phyloP scores from a whole-genome alignment of 1,140 invertebrate species.

The Argopecten irradians region DNA sequence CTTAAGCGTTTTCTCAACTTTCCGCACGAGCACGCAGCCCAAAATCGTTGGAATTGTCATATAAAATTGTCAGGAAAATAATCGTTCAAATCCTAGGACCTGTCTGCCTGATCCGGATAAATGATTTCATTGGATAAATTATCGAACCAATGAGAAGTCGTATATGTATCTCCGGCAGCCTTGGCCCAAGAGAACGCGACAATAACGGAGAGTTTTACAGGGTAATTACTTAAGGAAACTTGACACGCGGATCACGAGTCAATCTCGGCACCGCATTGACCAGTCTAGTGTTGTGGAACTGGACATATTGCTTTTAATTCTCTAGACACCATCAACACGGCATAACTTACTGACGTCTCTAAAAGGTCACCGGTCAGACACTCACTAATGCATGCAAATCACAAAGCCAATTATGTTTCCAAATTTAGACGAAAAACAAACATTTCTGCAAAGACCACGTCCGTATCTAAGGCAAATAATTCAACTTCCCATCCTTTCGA shows the following conservation, averaged over 20 bases:
- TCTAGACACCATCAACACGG: not conserved
- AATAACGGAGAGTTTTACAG: not conserved
- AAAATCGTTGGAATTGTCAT: not conserved
- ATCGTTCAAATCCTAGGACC: not conserved
- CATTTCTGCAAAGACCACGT: no score
- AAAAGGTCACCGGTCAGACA: no score
- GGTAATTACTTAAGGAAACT: constrained; percentile 18
- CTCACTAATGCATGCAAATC: no score
- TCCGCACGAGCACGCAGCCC: not conserved
- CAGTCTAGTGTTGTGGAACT: not conserved
- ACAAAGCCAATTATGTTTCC: no score
- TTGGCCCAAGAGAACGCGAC: not conserved
- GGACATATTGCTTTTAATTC: not conserved
- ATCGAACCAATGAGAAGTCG: constrained; percentile 11
- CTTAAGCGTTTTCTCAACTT: not conserved
- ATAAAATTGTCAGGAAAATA: not conserved
- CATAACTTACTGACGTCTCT: no score
- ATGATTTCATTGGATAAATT: not conserved
- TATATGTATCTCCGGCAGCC: not conserved
- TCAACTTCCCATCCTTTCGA: no score
- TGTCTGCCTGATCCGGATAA: not conserved
- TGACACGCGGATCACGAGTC: not conserved
- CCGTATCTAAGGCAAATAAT: no score
- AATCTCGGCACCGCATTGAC: not conserved
- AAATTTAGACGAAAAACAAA: no score